These are phyloP conservation scores for Amia ocellicauda DNA, from an alignment of 2,113 vertebrate genomes.

Conservation along the genomic window DNA sequence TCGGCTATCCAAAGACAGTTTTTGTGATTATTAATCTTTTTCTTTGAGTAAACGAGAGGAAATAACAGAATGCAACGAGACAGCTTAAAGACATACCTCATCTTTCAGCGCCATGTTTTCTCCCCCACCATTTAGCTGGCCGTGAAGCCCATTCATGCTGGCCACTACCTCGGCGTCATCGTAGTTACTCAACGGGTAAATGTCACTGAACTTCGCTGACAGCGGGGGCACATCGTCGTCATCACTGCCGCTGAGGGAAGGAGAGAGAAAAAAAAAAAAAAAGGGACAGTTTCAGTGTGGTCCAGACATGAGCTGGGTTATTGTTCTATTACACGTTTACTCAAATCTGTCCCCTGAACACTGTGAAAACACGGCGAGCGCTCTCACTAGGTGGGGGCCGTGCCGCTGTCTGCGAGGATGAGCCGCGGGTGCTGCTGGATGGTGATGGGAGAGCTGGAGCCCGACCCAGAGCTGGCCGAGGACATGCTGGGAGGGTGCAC, in stretches of 20 bases:
- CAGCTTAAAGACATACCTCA: slow-evolving; percentile 71
- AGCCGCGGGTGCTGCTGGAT: slow-evolving; percentile 83
- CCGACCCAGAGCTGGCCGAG: slow-evolving; percentile 86
- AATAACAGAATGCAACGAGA: too few relatives aligned
- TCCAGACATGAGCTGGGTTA: too few relatives aligned
- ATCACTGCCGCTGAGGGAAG: slow-evolving; percentile 66
- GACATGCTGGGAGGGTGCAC: slow-evolving; percentile 89
- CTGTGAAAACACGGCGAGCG: too few relatives aligned
- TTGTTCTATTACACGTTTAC: too few relatives aligned
- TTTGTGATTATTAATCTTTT: too few relatives aligned
- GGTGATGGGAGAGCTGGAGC: slow-evolving; percentile 88
- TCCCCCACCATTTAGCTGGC: slow-evolving; percentile 76
- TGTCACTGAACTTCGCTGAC: slow-evolving; percentile 84
- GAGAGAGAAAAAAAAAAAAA: slow-evolving; percentile 26
- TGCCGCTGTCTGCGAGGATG: slow-evolving; percentile 71
- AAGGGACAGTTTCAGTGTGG: too few relatives aligned
- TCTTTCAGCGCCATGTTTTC: slow-evolving; percentile 76
- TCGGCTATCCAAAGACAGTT: too few relatives aligned
- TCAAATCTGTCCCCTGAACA: too few relatives aligned
- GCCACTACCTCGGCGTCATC: slow-evolving; percentile 72
- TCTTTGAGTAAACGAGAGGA: too few relatives aligned
- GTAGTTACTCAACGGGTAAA: slow-evolving; percentile 83
- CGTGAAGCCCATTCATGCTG: slow-evolving; percentile 83
- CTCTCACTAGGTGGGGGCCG: slow-evolving; percentile 86
- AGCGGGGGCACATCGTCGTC: slow-evolving; percentile 85